Percentiles rank a stretch among this genome's conserved stretches.
phyloP scores from a whole-genome alignment of 2,888 invertebrate genomes.

The Corbicula japonica region DNA sequence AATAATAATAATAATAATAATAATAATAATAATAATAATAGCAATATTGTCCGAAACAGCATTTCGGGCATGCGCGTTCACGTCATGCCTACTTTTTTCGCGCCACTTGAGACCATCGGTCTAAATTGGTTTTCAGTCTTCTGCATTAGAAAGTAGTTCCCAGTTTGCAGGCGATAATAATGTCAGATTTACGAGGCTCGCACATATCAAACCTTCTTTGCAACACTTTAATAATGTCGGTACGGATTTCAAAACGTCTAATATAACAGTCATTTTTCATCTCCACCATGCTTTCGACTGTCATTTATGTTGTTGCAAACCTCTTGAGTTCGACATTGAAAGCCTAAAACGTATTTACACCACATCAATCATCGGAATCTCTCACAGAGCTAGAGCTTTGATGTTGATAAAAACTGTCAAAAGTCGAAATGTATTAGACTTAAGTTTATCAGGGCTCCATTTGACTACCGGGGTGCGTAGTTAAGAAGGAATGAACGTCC shows the following conservation, averaged over 20 bases:
- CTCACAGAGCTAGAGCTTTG: conserved; percentile 62
- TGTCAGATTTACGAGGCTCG: conserved; percentile 62
- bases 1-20: too few relatives aligned
- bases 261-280: conserved; percentile 72
- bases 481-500: conserved; percentile 56
- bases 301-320: conserved; percentile 67
- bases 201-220: conserved; percentile 62
- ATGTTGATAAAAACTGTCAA: conserved; percentile 73
- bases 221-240: conserved; percentile 70
- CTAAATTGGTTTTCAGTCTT: too few relatives aligned
- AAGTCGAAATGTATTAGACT: conserved; percentile 71
- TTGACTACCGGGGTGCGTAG: conserved; percentile 66
- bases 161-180: conserved; percentile 64
- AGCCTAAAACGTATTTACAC: conserved; percentile 69
- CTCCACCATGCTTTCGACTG: conserved; percentile 55
- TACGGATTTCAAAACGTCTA: conserved; percentile 67
- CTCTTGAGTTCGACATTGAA: conserved; percentile 69
- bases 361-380: conserved; percentile 64
- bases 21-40: too few relatives aligned
- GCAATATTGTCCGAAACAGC: too few relatives aligned
- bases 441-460: conserved; percentile 68
- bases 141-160: conserved; percentile 64
- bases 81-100: too few relatives aligned
- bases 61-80: too few relatives aligned
- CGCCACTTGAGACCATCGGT: conserved; percentile 10